These are phyloP conservation scores for Onychostoma macrolepis DNA, from an alignment of 2,113 vertebrate species.

Conservation along the genomic window DNA sequence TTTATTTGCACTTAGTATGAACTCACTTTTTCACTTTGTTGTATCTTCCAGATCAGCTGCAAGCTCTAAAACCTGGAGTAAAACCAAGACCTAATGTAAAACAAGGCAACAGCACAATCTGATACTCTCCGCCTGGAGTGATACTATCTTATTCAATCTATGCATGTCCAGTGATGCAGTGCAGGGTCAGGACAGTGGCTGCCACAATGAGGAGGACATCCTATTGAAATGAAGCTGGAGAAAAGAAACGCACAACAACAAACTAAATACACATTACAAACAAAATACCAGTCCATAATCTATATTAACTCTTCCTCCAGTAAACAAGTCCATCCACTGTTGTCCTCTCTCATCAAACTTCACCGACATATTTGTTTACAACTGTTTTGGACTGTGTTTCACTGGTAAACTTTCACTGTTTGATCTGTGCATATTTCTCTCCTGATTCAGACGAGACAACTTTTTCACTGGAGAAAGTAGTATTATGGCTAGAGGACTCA, in stretches of 20 bases:
- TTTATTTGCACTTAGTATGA: background rate
- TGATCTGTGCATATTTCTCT: background rate
- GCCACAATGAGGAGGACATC: background rate
- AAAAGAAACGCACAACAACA: background rate
- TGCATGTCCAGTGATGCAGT: constrained; percentile 26
- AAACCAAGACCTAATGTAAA: constrained; percentile 37
- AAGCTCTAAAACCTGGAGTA: constrained; percentile 5
- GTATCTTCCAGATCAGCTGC: constrained; percentile 4
- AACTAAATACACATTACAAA: background rate
- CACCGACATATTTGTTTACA: background rate
- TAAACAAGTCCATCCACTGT: background rate
- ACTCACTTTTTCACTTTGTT: constrained; percentile 14
- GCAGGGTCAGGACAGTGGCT: constrained; percentile 32
- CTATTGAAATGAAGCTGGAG: background rate
- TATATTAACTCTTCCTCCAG: background rate
- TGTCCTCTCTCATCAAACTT: background rate
- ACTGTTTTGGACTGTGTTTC: background rate
- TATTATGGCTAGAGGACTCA: too few species aligned
- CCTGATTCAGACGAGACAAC: too few species aligned
- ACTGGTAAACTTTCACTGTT: background rate
- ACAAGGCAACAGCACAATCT: constrained; percentile 26
- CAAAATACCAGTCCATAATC: background rate
- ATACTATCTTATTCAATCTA: constrained; percentile 24
- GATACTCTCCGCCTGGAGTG: constrained; percentile 1
- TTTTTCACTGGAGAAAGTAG: too few species aligned